Evolutionary conservation across 2,797 vertebrate species (phyloP), one percentile per base, ranked within the genome.

Genomic region (Denticeps clupeoides): DNA sequence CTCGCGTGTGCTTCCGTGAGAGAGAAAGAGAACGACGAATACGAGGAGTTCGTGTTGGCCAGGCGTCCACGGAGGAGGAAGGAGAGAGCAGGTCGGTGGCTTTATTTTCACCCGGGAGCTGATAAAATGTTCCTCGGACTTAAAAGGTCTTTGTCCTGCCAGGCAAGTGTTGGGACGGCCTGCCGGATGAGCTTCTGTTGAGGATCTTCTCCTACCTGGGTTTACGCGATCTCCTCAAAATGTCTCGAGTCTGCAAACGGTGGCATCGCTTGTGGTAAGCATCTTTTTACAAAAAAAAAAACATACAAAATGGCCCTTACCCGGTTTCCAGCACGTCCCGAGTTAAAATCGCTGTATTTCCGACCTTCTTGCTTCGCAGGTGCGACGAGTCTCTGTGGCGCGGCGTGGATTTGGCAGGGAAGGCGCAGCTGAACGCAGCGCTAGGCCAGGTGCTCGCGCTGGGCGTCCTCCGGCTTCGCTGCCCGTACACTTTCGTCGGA

Each of bases 361-460:
- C 19, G 4, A 18, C 9, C 9, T 38, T 10, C 19, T 22, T 24
- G 27, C 12, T 42, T 25, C 40, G 1, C 65, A 98, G 94, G 68
- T 84, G 84, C 46, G 93, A 98, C 5, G 89, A 94, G 63, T 92
- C 87, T 8, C 77, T 98, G 22, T 98, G 94, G 94, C 79, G 84
- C 55, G 87, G 83, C 5, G 82, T 95, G 21, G 93, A 98, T 56
- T 79, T 98, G 63, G 73, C 84, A 11, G 88, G 83, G 5, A 67
- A 75, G 68, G 84, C 80, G 49, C 74, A 89, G 44, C 52, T 66
- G 2, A 82, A 75, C 0, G 71, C 70, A 0, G 88, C 87, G 4
- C 75, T 89, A 38, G 81, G 83, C 26, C 85, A 77, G 37, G 66
- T 94, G 46, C 74, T 97, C 38, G 77, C 75, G 6, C 73, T 77